Conservation (phyloP, 2,113 vertebrate genomes). For the Nymphicus hollandicus region DNA sequence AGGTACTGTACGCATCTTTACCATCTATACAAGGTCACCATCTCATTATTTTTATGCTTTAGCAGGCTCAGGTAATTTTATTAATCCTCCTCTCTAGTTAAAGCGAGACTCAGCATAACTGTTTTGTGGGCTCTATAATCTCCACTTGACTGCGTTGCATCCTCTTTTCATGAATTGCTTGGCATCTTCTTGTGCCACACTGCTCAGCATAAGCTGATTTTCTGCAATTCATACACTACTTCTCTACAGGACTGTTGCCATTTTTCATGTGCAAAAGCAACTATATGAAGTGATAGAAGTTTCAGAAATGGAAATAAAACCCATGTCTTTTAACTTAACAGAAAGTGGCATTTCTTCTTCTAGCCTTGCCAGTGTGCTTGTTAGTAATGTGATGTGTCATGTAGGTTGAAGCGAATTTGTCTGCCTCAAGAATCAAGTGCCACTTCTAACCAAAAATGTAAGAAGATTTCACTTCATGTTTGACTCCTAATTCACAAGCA, state of each 20-base stretch:
- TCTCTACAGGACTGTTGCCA: not conserved
- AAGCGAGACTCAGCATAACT: not conserved
- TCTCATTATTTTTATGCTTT: too few species aligned
- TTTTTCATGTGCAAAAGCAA: slow-evolving; percentile 39
- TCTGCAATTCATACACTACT: not conserved
- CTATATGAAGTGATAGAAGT: slow-evolving; percentile 12
- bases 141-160: not conserved
- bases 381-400: slow-evolving; percentile 18
- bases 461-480: slow-evolving; percentile 44
- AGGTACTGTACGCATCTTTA: not conserved
- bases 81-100: not conserved
- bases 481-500: slow-evolving; percentile 22
- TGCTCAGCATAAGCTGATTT: slow-evolving; percentile 29
- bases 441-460: not conserved
- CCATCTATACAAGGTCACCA: not conserved
- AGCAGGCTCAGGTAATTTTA: too few species aligned
- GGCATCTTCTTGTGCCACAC: not conserved
- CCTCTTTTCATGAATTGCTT: not conserved
- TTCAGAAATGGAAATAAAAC: slow-evolving; percentile 1
- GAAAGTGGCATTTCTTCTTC: slow-evolving; percentile 33
- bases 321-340: slow-evolving; percentile 3
- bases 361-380: slow-evolving; percentile 12
- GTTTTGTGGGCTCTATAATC: not conserved
- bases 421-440: slow-evolving; percentile 38
- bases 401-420: slow-evolving; percentile 29